Conservation (phyloP, 2,888 invertebrate species). For the Blastobasis lacticolella region DNA sequence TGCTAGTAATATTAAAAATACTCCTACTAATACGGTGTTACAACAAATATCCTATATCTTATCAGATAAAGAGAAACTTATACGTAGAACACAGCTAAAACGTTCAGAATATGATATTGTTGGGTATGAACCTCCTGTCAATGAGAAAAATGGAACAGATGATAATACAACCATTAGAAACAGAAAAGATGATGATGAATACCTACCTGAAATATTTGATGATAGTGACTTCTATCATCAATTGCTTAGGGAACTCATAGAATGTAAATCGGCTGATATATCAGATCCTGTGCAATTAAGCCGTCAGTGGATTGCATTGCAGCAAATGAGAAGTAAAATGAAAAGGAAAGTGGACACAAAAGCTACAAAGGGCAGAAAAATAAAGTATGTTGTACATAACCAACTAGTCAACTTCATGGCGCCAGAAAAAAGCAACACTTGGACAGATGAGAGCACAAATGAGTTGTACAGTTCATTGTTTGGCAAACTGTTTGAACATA, state of each 20-base stretch:
- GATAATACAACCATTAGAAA: constrained; percentile 29
- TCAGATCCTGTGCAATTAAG: constrained; percentile 90
- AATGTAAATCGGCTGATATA: constrained; percentile 88
- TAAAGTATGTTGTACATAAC: constrained; percentile 89
- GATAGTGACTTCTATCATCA: constrained; percentile 98
- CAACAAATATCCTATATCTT: constrained; percentile 92
- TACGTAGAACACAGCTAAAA: constrained; percentile 86
- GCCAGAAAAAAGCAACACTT: constrained; percentile 77
- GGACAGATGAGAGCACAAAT: constrained; percentile 86
- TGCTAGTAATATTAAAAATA: constrained; percentile 76
- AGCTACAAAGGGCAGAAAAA: constrained; percentile 94
- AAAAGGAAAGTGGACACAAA: constrained; percentile 94
- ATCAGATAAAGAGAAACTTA: constrained; percentile 82
- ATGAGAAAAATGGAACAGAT: constrained; percentile 24
- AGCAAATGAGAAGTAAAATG: constrained; percentile 92
- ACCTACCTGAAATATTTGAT: constrained; percentile 91
- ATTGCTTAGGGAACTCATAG: constrained; percentile 91
- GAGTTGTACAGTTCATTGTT: constrained; percentile 90
- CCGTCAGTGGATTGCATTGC: constrained; percentile 92
- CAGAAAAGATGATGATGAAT: constrained; percentile 71
- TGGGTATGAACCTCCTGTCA: constrained; percentile 59
- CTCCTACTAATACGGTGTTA: constrained; percentile 77
- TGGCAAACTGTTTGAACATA: constrained; percentile 75
- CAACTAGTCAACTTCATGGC: constrained; percentile 95
- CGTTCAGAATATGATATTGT: constrained; percentile 82